Conservation (phyloP, 2,797 vertebrate genomes). For the Platyrinchus mystaceus region DNA sequence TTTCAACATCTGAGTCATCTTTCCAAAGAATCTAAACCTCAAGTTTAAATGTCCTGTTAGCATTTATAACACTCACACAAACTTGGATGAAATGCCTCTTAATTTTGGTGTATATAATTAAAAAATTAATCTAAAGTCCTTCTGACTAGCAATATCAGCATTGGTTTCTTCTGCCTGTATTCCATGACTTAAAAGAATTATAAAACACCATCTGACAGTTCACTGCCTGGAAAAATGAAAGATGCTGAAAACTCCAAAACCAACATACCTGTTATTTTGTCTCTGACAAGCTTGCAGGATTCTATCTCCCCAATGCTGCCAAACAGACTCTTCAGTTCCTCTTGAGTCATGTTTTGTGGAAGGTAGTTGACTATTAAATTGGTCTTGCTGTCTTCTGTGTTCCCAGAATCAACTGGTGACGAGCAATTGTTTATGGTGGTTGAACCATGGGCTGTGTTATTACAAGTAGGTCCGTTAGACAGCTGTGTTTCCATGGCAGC, state of each 20-base stretch:
- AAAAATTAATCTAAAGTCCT: background rate
- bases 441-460: slow-evolving; percentile 94
- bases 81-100: background rate
- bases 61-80: background rate
- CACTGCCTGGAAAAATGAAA: background rate
- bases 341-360: slow-evolving; percentile 99
- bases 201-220: background rate
- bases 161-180: background rate
- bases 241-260: background rate
- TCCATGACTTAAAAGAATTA: background rate
- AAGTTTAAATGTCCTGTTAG: background rate
- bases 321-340: slow-evolving; percentile 97
- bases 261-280: slow-evolving; percentile 97
- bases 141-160: background rate
- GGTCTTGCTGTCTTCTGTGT: slow-evolving; percentile 98
- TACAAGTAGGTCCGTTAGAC: slow-evolving; percentile 96
- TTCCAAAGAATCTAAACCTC: background rate
- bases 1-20: background rate
- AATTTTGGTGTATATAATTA: background rate
- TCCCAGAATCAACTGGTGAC: slow-evolving; percentile 92
- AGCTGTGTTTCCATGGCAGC: slow-evolving; percentile 99
- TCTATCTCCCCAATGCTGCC: slow-evolving; percentile 98
- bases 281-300: slow-evolving; percentile 97
- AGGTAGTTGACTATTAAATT: slow-evolving; percentile 99
- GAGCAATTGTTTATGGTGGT: slow-evolving; percentile 91